Base-by-base conservation (phyloP, 2,888 invertebrate species). In the Hirtodrosophila cameraria region DNA sequence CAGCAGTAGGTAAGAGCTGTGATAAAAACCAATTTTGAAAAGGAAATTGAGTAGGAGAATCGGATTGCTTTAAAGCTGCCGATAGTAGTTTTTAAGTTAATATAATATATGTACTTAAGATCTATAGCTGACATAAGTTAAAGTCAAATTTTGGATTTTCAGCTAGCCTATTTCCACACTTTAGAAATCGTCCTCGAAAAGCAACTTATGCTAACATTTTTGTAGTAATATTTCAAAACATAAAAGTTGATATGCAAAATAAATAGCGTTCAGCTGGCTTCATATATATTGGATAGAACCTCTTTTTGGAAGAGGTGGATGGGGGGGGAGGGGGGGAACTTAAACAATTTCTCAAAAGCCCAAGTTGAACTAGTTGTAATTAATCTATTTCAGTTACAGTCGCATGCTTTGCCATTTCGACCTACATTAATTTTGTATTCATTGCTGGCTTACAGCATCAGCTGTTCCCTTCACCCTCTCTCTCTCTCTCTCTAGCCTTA, bases 361-460 rank as follows among this genome's bases (percentile, higher is more conserved):
- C 25, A 49, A 59, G 55, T 53, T 55, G 43, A 46, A 70, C 54
- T 42, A 55, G 46, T 69, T 39, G 78, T 78, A 81, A 81, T 81
- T 81, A 81, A 81, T 81, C 80, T 81, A 81, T 81, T 81, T 84
- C 80, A 84, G 70, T 78, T 84, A 65, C 80, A 80, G 69, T 70
- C 70, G 70, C 74, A 70, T 73, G 67, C 84, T 36, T 75, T 70
- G 63, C 81, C 70, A 84, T 78, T 81, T 81, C 81, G 80, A 81
- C 80, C 84, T 84, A 84, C 80, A 81, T 81, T 81, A 78, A 84
- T 81, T 81, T 84, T 63, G 75, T 77, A 80, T 83, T 83, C 80
- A 83, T 80, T 80, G 70, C 59, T 49, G 46, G 61, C 63, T 45
- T 65, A 72, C 78, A 75, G 80, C 80, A 80, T 80, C 80, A 84